phyloP scores from a whole-genome alignment of 2,888 invertebrate genomes.

The Geotrupes spiniger region DNA sequence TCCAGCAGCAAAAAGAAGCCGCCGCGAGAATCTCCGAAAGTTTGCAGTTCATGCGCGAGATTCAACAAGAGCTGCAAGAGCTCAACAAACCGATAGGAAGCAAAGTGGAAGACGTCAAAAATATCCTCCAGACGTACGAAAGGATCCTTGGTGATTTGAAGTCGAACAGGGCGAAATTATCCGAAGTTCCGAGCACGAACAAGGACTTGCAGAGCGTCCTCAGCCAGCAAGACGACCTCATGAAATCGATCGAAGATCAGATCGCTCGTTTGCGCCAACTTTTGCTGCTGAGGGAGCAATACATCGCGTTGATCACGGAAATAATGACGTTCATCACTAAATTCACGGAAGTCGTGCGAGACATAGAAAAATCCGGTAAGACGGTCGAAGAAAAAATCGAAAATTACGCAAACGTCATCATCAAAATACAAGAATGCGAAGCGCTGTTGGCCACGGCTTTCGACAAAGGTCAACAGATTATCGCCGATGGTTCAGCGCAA shows the following conservation, averaged over 20 bases:
- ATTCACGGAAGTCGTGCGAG: constrained; percentile 79
- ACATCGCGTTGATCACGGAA: constrained; percentile 80
- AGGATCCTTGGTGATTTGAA: constrained; percentile 74
- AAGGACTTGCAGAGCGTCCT: constrained; percentile 76
- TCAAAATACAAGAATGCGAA: constrained; percentile 87
- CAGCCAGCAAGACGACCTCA: constrained; percentile 81
- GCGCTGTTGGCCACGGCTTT: constrained; percentile 81
- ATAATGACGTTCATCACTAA: constrained; percentile 84
- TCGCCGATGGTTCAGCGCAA: constrained; percentile 82
- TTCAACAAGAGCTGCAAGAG: constrained; percentile 80
- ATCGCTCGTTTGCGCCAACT: constrained; percentile 77
- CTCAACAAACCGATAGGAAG: constrained; percentile 84
- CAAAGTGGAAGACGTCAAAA: constrained; percentile 84
- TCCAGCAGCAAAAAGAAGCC: constrained; percentile 78
- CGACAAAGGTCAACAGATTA: constrained; percentile 91
- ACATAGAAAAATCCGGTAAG: constrained; percentile 80
- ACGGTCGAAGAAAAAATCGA: constrained; percentile 84
- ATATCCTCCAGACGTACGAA: constrained; percentile 75
- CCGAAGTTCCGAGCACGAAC: constrained; percentile 73
- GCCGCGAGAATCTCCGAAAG: constrained; percentile 78
- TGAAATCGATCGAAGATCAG: constrained; percentile 81
- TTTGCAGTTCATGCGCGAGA: constrained; percentile 72
- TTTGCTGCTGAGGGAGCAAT: constrained; percentile 80
- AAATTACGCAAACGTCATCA: constrained; percentile 80
- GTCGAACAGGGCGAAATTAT: constrained; percentile 72